These are phyloP conservation scores for Cryptus viduatorius DNA, from an alignment of 2,888 invertebrate species.

Conservation along the genomic window DNA sequence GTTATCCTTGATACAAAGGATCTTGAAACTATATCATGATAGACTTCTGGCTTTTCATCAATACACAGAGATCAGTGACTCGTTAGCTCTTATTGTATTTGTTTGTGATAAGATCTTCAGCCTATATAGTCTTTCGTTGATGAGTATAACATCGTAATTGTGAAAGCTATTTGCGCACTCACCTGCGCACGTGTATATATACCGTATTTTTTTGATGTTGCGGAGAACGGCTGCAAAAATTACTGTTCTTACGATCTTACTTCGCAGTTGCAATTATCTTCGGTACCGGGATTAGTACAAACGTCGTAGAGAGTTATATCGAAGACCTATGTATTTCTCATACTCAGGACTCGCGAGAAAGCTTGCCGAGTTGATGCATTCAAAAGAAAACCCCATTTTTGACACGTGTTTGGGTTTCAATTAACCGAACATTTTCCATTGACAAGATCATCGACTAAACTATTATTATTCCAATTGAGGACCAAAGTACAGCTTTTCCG, in stretches of 20 bases:
- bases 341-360: neutral
- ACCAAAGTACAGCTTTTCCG: neutral
- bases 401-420: neutral
- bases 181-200: too few species aligned
- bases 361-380: neutral
- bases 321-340: neutral
- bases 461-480: too few species aligned
- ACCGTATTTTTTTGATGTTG: neutral
- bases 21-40: neutral
- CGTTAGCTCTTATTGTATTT: too few species aligned
- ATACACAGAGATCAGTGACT: too few species aligned
- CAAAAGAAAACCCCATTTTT: neutral
- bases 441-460: too few species aligned
- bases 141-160: too few species aligned
- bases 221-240: neutral
- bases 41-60: too few species aligned
- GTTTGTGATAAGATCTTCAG: too few species aligned
- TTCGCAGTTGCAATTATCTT: neutral
- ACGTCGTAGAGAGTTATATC: neutral
- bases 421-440: too few species aligned
- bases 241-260: neutral
- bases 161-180: neutral
- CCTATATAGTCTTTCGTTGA: too few species aligned
- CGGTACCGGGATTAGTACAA: neutral
- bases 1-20: slow-evolving; percentile 20